Conservation (phyloP, 2,797 vertebrate species). For the Chelon labrosus region DNA sequence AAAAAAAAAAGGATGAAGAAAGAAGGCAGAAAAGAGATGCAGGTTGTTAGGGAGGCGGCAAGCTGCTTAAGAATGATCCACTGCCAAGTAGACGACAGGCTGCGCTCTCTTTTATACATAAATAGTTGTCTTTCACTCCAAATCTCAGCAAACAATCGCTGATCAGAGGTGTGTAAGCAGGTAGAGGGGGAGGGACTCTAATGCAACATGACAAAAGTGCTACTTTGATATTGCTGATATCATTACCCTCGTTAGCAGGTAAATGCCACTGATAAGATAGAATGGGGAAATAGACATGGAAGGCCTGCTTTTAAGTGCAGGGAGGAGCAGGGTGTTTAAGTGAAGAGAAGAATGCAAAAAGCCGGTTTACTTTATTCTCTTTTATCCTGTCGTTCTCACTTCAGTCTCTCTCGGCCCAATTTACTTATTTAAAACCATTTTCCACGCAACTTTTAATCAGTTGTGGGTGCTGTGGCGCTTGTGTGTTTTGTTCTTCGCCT, state of each 20-base stretch:
- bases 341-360: slow-evolving; percentile 61
- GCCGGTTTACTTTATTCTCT: slow-evolving; percentile 62
- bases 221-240: slow-evolving; percentile 82
- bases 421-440: slow-evolving; percentile 44
- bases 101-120: slow-evolving; percentile 70
- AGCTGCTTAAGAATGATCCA: slow-evolving; percentile 69
- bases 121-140: slow-evolving; percentile 81
- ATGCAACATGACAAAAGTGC: slow-evolving; percentile 85
- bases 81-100: slow-evolving; percentile 60
- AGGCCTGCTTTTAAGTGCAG: slow-evolving; percentile 77
- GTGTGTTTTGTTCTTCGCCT: slow-evolving; percentile 8
- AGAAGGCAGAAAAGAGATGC: slow-evolving; percentile 43
- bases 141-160: slow-evolving; percentile 79
- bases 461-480: slow-evolving; percentile 12
- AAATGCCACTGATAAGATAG: slow-evolving; percentile 84
- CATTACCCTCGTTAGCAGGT: slow-evolving; percentile 80
- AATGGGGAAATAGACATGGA: slow-evolving; percentile 82
- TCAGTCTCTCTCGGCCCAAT: slow-evolving; percentile 46
- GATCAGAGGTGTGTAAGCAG: slow-evolving; percentile 80
- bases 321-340: slow-evolving; percentile 74
- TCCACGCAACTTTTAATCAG: slow-evolving; percentile 33
- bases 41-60: slow-evolving; percentile 56
- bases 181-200: slow-evolving; percentile 74
- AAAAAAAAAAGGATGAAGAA: not conserved
- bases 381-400: slow-evolving; percentile 58